Evolutionary conservation across 1,140 invertebrate genomes (phyloP).

Genomic region (Catajapyx aquilonaris): DNA sequence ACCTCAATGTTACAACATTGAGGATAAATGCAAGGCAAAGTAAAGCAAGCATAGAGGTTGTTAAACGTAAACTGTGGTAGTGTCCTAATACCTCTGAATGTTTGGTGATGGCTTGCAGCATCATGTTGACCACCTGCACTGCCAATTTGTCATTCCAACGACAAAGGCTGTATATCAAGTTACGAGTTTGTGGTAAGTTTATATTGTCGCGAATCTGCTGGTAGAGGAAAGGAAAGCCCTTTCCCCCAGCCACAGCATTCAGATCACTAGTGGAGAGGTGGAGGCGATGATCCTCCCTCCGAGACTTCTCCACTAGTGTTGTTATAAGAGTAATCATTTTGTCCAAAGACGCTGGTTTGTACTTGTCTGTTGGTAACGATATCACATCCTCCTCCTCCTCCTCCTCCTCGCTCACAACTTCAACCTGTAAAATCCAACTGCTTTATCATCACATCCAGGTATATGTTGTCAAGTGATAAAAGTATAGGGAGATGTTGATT

Average conservation of each 20-base stretch:
- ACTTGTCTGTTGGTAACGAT: conserved; percentile 40
- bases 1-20: no score
- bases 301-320: conserved; percentile 64
- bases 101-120: conserved; percentile 72
- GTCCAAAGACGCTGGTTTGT: conserved; percentile 72
- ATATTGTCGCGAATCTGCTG: conserved; percentile 85
- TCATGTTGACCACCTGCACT: conserved; percentile 62
- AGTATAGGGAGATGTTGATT: no score
- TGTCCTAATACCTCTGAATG: conserved; percentile 77
- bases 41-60: no score
- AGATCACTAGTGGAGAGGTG: conserved; percentile 58
- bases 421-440: conserved; percentile 20
- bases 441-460: no score
- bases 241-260: conserved; percentile 60
- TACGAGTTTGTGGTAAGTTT: conserved; percentile 74
- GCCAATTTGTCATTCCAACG: conserved; percentile 73
- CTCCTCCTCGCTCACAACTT: conserved; percentile 52
- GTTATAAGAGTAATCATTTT: conserved; percentile 87
- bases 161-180: conserved; percentile 75
- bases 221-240: conserved; percentile 80
- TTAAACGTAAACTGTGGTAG: no score
- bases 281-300: conserved; percentile 48
- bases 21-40: no score
- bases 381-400: conserved; percentile 52
- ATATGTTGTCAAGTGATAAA: no score